Evolutionary conservation across 2,797 vertebrate genomes (phyloP).

Genomic region (Craterocephalus amniculus): DNA sequence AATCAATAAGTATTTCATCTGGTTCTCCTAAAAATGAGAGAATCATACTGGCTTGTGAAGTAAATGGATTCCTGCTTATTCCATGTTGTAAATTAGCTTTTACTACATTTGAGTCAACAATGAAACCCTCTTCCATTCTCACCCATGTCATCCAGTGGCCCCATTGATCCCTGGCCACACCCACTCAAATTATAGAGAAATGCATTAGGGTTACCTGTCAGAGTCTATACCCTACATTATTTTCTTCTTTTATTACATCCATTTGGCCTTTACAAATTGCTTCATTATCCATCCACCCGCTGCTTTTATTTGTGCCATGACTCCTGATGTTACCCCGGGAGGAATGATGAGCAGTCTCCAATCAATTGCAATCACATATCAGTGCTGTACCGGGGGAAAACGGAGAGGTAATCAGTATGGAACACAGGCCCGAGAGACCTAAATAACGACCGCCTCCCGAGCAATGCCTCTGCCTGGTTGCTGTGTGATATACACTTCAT

Average conservation of each 20-base stretch:
- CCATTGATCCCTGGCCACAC: slow-evolving; percentile 43
- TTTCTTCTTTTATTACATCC: slow-evolving; percentile 8
- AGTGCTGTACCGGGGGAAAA: slow-evolving; percentile 32
- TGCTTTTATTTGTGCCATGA: slow-evolving; percentile 40
- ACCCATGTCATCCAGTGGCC: neutral
- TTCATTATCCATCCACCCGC: slow-evolving; percentile 1
- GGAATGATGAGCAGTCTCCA: slow-evolving; percentile 59
- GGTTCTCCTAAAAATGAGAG: slow-evolving; percentile 25
- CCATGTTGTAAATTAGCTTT: slow-evolving; percentile 50
- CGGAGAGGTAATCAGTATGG: slow-evolving; percentile 54
- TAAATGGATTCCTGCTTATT: slow-evolving; percentile 32
- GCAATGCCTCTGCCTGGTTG: slow-evolving; percentile 39
- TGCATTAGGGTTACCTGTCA: neutral
- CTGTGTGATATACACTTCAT: slow-evolving; percentile 68
- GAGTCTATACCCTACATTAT: neutral
- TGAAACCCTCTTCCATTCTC: slow-evolving; percentile 20
- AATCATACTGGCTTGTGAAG: slow-evolving; percentile 27
- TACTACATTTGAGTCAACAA: slow-evolving; percentile 45
- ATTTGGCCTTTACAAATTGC: slow-evolving; percentile 20
- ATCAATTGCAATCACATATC: slow-evolving; percentile 78
- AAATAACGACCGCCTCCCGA: slow-evolving; percentile 66
- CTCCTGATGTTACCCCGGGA: slow-evolving; percentile 46
- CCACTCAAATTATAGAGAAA: slow-evolving; percentile 22
- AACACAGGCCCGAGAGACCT: slow-evolving; percentile 36
- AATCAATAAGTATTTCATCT: slow-evolving; percentile 51